Evolutionary conservation across 2,888 invertebrate genomes (phyloP).

Genomic region (Caradrina clavipalpis): DNA sequence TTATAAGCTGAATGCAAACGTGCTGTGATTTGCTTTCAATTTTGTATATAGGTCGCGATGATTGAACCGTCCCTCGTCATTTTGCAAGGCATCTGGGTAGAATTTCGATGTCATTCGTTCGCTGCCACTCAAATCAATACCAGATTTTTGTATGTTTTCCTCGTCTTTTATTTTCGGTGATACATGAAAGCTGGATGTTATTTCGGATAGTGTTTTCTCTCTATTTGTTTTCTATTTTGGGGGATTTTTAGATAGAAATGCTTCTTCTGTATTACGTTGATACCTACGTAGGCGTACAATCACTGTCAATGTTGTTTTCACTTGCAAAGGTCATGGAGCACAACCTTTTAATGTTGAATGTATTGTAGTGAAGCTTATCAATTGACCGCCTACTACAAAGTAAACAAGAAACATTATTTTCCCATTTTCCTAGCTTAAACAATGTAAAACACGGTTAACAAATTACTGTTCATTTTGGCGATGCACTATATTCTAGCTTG

Average conservation of each 20-base stretch:
- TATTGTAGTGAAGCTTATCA: not conserved
- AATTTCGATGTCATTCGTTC: slow-evolving; percentile 70
- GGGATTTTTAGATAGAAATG: not conserved
- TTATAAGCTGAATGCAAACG: slow-evolving; percentile 76
- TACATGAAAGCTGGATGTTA: slow-evolving; percentile 22
- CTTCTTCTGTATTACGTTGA: not conserved
- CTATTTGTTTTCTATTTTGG: slow-evolving; percentile 3
- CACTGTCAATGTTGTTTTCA: not conserved
- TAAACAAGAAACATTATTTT: not conserved
- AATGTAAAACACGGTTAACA: not conserved
- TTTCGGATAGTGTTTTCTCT: slow-evolving; percentile 24
- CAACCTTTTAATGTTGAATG: not conserved
- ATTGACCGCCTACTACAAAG: not conserved
- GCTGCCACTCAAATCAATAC: slow-evolving; percentile 48
- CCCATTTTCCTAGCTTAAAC: slow-evolving; percentile 4
- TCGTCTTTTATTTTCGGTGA: slow-evolving; percentile 22
- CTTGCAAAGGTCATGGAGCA: not conserved
- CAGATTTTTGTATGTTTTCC: slow-evolving; percentile 30
- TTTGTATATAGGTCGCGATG: slow-evolving; percentile 69
- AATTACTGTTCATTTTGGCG: slow-evolving; percentile 18
- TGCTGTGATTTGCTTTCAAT: slow-evolving; percentile 75
- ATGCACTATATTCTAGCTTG: slow-evolving; percentile 9
- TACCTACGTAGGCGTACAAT: not conserved
- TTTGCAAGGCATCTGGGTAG: slow-evolving; percentile 41
- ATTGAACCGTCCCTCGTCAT: slow-evolving; percentile 64